These are phyloP conservation scores for Psammodynastes pulverulentus DNA, from an alignment of 2,113 vertebrate species.

Conservation along the genomic window DNA sequence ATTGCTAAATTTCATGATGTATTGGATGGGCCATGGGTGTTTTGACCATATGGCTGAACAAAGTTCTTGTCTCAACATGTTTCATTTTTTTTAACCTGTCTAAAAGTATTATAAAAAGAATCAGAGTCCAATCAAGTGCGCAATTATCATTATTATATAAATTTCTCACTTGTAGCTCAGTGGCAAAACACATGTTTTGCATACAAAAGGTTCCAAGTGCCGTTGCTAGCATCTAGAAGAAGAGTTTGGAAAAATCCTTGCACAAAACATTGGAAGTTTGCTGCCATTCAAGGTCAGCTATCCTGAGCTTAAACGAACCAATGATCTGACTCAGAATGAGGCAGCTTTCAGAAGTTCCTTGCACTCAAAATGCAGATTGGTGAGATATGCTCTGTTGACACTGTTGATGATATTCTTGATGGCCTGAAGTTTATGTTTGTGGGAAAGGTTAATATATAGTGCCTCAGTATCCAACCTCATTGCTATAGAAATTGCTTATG, in stretches of 20 bases:
- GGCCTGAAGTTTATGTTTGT: not conserved
- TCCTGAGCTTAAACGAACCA: not conserved
- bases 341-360: not conserved
- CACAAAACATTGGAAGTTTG: not conserved
- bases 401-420: not conserved
- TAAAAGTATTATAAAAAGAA: not conserved
- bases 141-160: not conserved
- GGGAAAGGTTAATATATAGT: not conserved
- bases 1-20: constrained; percentile 29
- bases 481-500: not conserved
- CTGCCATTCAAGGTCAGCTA: not conserved
- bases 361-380: not conserved
- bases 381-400: not conserved
- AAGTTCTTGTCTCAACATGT: constrained; percentile 24
- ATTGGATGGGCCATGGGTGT: constrained; percentile 1
- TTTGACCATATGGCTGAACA: constrained; percentile 27
- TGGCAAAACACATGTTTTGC: not conserved
- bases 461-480: not conserved
- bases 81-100: constrained; percentile 5
- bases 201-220: not conserved
- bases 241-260: not conserved
- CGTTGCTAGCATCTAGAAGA: not conserved
- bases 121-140: not conserved
- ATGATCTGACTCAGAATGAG: not conserved
- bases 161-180: not conserved